Base-by-base conservation (phyloP, 2,888 invertebrate genomes). In the Troglohyphantes excavatus region DNA sequence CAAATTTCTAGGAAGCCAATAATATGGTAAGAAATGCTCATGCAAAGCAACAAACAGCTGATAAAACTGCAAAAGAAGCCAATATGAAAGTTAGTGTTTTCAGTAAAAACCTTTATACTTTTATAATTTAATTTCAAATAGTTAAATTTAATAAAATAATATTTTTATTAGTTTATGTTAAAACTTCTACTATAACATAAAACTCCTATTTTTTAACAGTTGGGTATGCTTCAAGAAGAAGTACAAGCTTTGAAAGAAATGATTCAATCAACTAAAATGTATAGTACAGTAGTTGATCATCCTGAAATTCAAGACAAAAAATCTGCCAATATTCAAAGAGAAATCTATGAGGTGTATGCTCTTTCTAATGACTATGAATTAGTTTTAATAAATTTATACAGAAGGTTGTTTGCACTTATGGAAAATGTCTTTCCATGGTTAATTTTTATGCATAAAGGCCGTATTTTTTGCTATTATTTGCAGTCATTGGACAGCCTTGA, bases 1-100 rank as follows among this genome's bases (percentile, higher is more conserved):
- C 11, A 27, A 21, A 61, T 53, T 63, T 53, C 3, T 93, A 96
- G 96, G 96, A 97, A 93, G 97, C 97, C 0, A 96, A 97, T 93
- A 96, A 95, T 92, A 96, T 96, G 96, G 96, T 97, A 0, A 95
- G 96, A 91, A 95, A 95, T 92, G 96, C 96, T 2, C 96, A 96
- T 92, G 94, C 95, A 91, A 95, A 95, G 91, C 95, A 96, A 92
- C 95, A 95, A 33, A 95, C 95, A 11, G 95, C 96, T 2, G 96
- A 96, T 92, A 95, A 95, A 92, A 94, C 95, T 53, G 93, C 96
- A 65, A 95, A 95, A 92, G 96, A 96, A 93, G 95, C 96, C 68
- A 95, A 95, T 92, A 95, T 96, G 95, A 96, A 96, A 94, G 95
- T 96, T 90, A 84, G 83, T 29, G 23, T 67, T 67, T 67, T 5